Evolutionary conservation across 2,113 vertebrate species (phyloP).

Genomic region (Coryphaenoides rupestris): DNA sequence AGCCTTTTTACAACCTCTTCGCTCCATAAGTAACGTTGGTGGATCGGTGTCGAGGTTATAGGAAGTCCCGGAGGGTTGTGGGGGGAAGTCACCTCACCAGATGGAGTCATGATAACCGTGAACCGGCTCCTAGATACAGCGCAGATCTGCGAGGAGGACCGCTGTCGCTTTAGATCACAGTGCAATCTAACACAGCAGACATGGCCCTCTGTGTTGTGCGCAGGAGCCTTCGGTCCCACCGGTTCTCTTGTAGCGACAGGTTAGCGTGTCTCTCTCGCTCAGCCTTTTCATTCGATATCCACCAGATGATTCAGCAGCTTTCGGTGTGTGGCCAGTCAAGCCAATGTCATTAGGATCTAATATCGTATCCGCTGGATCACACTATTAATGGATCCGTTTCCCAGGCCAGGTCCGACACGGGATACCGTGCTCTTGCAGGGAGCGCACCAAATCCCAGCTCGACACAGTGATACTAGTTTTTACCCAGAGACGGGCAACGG

Average conservation of each 20-base stretch:
- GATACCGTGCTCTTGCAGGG: slow-evolving; percentile 27
- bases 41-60: too few relatives aligned
- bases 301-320: slow-evolving; percentile 42
- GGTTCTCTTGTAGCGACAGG: slow-evolving; percentile 23
- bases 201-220: neutral
- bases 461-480: slow-evolving; percentile 28
- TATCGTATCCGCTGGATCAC: slow-evolving; percentile 22
- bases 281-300: slow-evolving; percentile 34
- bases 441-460: slow-evolving; percentile 20
- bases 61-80: too few relatives aligned
- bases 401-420: slow-evolving; percentile 25
- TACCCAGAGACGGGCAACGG: slow-evolving; percentile 16
- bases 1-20: neutral
- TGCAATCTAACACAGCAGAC: neutral
- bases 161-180: too few relatives aligned
- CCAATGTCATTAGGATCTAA: slow-evolving; percentile 30
- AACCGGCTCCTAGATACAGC: too few relatives aligned
- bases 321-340: slow-evolving; percentile 1
- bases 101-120: too few relatives aligned
- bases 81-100: too few relatives aligned
- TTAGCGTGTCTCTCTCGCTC: slow-evolving; percentile 4
- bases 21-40: neutral
- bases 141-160: too few relatives aligned
- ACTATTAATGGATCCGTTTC: slow-evolving; percentile 30
- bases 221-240: neutral